A percentile compares a stretch with the other conserved stretches of the same genome.
Evolutionary conservation across 1,140 invertebrate species (phyloP).

Genomic region (Drosophila sproati): DNA sequence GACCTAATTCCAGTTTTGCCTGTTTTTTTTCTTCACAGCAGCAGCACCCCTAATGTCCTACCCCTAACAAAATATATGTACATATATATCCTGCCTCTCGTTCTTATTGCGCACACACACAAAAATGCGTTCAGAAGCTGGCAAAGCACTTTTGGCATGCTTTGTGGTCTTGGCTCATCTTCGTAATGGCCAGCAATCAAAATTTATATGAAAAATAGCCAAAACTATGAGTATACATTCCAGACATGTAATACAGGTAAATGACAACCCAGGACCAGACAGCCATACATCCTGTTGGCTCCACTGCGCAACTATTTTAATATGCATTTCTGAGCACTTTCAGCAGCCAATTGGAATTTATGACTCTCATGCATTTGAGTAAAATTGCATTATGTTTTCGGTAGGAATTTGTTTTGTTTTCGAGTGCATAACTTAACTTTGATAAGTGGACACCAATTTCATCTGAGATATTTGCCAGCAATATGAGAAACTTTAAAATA

Average conservation of each 20-base stretch:
- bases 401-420: not conserved
- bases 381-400: conserved; percentile 18
- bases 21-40: conserved; percentile 15
- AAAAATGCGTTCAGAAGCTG: conserved; percentile 63
- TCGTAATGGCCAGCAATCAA: conserved; percentile 48
- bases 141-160: conserved; percentile 56
- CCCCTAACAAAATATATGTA: not conserved
- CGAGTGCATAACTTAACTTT: not conserved
- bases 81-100: not conserved
- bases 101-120: conserved; percentile 43
- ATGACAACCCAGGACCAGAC: not conserved
- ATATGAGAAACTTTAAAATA: no score
- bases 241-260: conserved; percentile 39
- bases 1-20: conserved; percentile 62
- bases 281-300: not conserved
- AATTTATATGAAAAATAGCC: conserved; percentile 55
- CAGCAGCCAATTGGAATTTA: conserved; percentile 39
- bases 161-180: conserved; percentile 43
- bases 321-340: conserved; percentile 47
- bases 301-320: conserved; percentile 40
- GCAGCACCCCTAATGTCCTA: conserved; percentile 33
- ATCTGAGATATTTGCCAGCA: not conserved
- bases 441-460: not conserved
- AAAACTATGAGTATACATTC: conserved; percentile 16
- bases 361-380: conserved; percentile 6